Evolutionary conservation across 1,140 invertebrate genomes (phyloP), one percentile per base, ranked within the genome.

Genomic region (Thereuonema tuberculata): DNA sequence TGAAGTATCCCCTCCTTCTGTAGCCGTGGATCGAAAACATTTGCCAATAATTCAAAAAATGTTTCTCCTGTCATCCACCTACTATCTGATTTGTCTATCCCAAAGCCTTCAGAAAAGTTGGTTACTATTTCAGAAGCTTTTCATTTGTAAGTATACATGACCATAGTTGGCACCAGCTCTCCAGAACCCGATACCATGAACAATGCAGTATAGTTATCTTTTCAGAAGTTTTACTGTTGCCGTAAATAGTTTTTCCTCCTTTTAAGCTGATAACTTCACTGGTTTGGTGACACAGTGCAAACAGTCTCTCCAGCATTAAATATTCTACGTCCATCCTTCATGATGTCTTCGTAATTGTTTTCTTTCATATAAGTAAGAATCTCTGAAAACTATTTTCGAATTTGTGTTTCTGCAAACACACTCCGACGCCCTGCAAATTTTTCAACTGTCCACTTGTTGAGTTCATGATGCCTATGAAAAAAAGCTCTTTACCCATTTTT

Each of bases 71-170:
- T 31, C 31, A 56, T 56, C 26, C 55, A 56, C 15, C 55, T 28
- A 29, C 25, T n/a, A n/a, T 56, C 31, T 14, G 12, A n/a, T 9
- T 27, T 5, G n/a, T n/a, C 55, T 28, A 56, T 37, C 15, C 17
- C 25, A 15, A 15, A 56, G 25, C 31, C 28, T 31, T 29, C n/a
- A 24, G 25, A 28, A 2, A 31, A 24, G 14, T 5, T 28, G 15
- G 2, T 1, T 21, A n/a, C 3, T 28, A 56, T 37, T 21, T 56
- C 55, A 3, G 25, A 2, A n/a, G 25, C 66, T 12, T 70, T 63
- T 43, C 66, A 53, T 59, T 66, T 56, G 66, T 69, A 78, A 70
- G 65, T 61, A 61, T 67, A 74, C 68, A 69, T 72, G 20, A 71
- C 61, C 64, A 70, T 67, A 0, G 69, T 67, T 23, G 64, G 67